Percentiles rank a stretch among this genome's conserved stretches.
Evolutionary conservation across 2,888 invertebrate genomes (phyloP).

Genomic region (Zaprionus bogoriensis): DNA sequence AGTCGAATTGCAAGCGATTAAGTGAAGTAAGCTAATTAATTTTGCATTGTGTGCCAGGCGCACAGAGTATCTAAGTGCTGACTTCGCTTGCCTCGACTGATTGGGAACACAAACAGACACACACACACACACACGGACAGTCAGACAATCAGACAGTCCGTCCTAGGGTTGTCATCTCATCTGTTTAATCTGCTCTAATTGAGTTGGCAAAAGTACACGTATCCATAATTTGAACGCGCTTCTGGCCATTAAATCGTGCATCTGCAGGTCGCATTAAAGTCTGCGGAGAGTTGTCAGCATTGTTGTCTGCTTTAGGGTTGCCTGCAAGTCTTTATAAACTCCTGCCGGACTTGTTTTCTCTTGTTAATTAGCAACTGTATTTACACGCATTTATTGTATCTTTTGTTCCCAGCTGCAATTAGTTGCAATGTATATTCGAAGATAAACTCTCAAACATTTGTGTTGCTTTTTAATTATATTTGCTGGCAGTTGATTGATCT

Average conservation of each 20-base stretch:
- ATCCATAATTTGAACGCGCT: slow-evolving; percentile 67
- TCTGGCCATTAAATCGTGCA: slow-evolving; percentile 58
- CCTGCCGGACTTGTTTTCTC: slow-evolving; percentile 1
- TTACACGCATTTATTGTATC: not conserved
- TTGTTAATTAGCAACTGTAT: not conserved
- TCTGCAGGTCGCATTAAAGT: slow-evolving; percentile 11
- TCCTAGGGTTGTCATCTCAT: not conserved
- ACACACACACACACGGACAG: not conserved
- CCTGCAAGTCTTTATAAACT: slow-evolving; percentile 47
- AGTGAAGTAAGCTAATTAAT: slow-evolving; percentile 78
- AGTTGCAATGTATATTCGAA: not conserved
- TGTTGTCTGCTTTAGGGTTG: slow-evolving; percentile 11
- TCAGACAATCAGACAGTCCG: slow-evolving; percentile 6
- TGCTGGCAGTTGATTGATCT: not conserved
- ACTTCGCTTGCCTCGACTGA: slow-evolving; percentile 22
- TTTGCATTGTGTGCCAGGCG: slow-evolving; percentile 69
- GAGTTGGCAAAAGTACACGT: slow-evolving; percentile 73
- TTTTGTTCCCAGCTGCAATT: not conserved
- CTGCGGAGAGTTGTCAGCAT: slow-evolving; percentile 6
- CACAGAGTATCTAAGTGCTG: slow-evolving; percentile 42
- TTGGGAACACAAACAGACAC: slow-evolving; percentile 27
- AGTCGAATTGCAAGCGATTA: slow-evolving; percentile 76
- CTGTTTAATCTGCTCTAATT: slow-evolving; percentile 75
- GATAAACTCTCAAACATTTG: not conserved
- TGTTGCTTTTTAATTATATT: not conserved